phyloP scores from a whole-genome alignment of 1,140 invertebrate species.

The Palaemon carinicauda region DNA sequence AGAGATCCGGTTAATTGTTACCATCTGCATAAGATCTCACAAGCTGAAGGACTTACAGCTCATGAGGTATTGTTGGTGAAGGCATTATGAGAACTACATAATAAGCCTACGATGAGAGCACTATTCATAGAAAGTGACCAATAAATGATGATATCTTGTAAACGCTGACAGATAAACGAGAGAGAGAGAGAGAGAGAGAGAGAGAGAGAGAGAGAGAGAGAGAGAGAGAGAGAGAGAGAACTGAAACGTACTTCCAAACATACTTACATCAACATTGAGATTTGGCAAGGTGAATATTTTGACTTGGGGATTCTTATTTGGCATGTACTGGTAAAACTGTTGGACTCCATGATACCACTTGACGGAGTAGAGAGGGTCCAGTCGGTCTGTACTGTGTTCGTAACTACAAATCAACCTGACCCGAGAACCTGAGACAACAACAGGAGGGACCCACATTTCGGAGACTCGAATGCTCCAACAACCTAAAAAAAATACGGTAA shows the following conservation, averaged over 20 bases:
- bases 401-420: conserved; percentile 25
- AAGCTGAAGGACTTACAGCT: too few relatives aligned
- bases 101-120: too few relatives aligned
- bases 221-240: too few relatives aligned
- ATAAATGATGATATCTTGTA: too few relatives aligned
- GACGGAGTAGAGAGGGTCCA: conserved; percentile 40
- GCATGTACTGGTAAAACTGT: conserved; percentile 41
- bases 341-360: conserved; percentile 33
- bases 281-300: background rate
- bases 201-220: too few relatives aligned
- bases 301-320: conserved; percentile 2
- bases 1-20: too few relatives aligned
- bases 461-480: conserved; percentile 21
- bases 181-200: too few relatives aligned
- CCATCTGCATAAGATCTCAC: too few relatives aligned
- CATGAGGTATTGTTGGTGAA: too few relatives aligned
- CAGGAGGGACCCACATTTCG: conserved; percentile 16
- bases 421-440: conserved; percentile 22
- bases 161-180: too few relatives aligned
- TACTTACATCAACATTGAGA: conserved; percentile 22
- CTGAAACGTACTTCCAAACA: background rate
- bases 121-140: too few relatives aligned
- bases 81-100: too few relatives aligned
- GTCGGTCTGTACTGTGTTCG: conserved; percentile 20
- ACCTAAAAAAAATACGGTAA: background rate